These are phyloP conservation scores for Eurytoma californica DNA, from an alignment of 2,888 invertebrate species.

Conservation along the genomic window DNA sequence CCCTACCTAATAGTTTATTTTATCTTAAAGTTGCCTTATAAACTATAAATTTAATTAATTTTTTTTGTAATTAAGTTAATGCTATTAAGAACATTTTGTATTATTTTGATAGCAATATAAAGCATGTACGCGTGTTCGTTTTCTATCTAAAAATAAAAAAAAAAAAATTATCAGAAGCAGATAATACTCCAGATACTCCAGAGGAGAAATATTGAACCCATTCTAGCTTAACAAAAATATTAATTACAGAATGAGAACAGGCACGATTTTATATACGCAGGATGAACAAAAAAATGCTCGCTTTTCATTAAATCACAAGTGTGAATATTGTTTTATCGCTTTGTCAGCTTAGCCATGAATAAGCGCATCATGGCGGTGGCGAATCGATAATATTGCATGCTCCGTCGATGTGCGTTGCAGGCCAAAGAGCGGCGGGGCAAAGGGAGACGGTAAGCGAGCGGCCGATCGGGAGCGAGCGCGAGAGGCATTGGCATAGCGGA, in stretches of 20 bases:
- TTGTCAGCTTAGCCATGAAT: conserved; percentile 35
- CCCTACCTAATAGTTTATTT: no score
- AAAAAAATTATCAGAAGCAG: no score
- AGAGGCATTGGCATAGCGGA: not conserved
- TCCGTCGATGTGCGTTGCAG: not conserved
- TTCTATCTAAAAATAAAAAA: no score
- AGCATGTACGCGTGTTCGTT: no score
- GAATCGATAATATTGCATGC: conserved; percentile 39
- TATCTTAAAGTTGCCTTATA: no score
- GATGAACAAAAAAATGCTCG: not conserved
- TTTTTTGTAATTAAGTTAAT: no score
- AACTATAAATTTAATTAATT: no score
- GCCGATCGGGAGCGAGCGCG: not conserved
- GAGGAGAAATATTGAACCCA: not conserved
- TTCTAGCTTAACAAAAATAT: not conserved
- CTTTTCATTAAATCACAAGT: conserved; percentile 25
- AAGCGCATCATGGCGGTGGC: conserved; percentile 2
- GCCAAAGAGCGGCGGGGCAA: not conserved
- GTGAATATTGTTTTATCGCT: conserved; percentile 46
- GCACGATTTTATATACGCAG: no score
- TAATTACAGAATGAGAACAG: not conserved
- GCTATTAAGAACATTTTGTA: no score
- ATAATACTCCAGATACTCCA: no score
- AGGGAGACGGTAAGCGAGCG: not conserved
- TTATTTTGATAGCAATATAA: no score